Evolutionary conservation across 2,888 invertebrate genomes (phyloP), one percentile per base, ranked within the genome.

Genomic region (Malthinus seriepunctatus): DNA sequence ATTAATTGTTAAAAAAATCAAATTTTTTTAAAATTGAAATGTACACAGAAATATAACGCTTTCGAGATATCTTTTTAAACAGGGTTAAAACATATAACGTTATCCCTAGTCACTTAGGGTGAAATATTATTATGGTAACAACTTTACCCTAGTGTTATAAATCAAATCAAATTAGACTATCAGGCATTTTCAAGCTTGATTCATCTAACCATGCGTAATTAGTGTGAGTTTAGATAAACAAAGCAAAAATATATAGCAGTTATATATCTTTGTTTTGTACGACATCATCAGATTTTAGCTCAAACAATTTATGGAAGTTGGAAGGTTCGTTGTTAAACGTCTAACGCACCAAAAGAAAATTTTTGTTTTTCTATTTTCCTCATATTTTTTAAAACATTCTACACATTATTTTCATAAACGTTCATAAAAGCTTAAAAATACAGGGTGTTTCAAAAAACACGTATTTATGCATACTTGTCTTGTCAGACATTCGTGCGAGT

Each of bases 211-310:
- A 51, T 54, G 53, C 59, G 53, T 54, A 59, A 59, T 59, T 59
- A 59, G 59, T 58, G 31, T 45, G 47, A 49, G 59, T 50, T 59
- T 54, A 59, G 54, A 58, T 58, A 53, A 59, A 59, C 59, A 59
- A 59, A 52, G 50, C 53, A 59, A 59, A 59, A 53, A 59, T 59
- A 59, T 59, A 59, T 59, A 37, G 59, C 53, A 31, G 59, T 50
- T 45, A 59, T 59, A 54, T 53, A 54, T 59, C 59, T 54, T 54
- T 59, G 54, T 54, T 59, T 53, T 51, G 44, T 12, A 49, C 54
- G 53, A 59, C 48, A 59, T 59, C 53, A 59, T 59, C 59, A 53
- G 53, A 59, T 53, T 59, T 54, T 33, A 52, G 39, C 54, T 32
- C 23, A 38, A 50, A 37, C 46, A 54, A 59, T 59, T 59, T 59